phyloP scores from a whole-genome alignment of 30 jellyfish, hydroid and myxozoan species.

The Chrysaora quinquecirrha region DNA sequence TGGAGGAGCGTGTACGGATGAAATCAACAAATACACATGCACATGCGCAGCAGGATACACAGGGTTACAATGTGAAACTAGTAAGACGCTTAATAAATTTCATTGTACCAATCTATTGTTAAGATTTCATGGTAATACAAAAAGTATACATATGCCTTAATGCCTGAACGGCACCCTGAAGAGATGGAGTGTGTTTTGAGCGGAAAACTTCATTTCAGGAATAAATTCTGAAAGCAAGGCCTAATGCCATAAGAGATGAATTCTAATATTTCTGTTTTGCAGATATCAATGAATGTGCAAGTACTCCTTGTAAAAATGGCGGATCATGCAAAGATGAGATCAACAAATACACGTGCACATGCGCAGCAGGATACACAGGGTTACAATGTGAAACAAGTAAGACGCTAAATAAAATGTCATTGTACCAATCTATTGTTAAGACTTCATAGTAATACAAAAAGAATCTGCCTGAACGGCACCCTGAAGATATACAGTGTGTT shows the following conservation, averaged over 20 bases:
- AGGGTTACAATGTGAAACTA: constrained; percentile 13
- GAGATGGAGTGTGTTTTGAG: too few species aligned
- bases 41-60: constrained; percentile 20
- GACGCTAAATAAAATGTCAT: not conserved
- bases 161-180: too few species aligned
- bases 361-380: constrained; percentile 8
- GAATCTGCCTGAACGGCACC: not conserved
- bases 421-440: too few species aligned
- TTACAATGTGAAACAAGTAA: constrained; percentile 12
- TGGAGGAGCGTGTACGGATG: constrained; percentile 25
- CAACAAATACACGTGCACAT: not conserved
- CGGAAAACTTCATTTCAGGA: too few species aligned
- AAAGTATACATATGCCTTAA: too few species aligned
- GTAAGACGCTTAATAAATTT: too few species aligned
- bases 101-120: too few species aligned
- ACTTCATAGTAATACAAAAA: not conserved
- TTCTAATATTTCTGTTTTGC: too few species aligned
- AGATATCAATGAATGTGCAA: not conserved
- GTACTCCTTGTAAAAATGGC: not conserved
- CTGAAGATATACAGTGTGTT: too few species aligned
- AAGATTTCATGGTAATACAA: too few species aligned
- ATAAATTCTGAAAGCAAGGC: too few species aligned
- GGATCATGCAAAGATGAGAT: not conserved
- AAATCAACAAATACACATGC: constrained; percentile 6
- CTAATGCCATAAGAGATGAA: too few species aligned